A percentile compares a stretch with the other conserved stretches of the same genome.
Conservation (phyloP, 2,797 vertebrate species). For the Numenius phaeopus region DNA sequence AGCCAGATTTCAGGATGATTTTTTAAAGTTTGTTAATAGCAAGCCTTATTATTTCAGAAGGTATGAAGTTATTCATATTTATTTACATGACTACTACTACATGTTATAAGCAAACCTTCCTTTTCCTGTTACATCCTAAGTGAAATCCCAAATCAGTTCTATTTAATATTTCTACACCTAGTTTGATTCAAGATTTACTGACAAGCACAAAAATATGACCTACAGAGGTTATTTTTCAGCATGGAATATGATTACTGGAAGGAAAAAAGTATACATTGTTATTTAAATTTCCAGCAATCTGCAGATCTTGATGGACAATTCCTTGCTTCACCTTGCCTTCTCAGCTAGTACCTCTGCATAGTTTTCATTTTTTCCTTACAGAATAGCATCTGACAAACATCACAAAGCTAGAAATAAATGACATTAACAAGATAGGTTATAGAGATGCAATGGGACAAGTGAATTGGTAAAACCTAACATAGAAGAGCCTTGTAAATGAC, state of each 20-base stretch:
- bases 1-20: neutral
- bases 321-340: neutral
- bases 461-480: slow-evolving; percentile 51
- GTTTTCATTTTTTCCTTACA: neutral
- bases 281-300: neutral
- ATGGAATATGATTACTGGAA: neutral
- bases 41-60: neutral
- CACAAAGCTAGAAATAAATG: slow-evolving; percentile 7
- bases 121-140: neutral
- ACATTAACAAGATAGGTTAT: slow-evolving; percentile 43
- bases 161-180: neutral
- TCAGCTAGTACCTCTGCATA: neutral
- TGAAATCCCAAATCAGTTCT: neutral
- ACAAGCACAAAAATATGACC: neutral
- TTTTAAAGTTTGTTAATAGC: neutral
- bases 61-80: neutral
- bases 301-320: neutral
- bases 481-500: slow-evolving; percentile 29
- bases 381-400: slow-evolving; percentile 34
- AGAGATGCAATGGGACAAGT: slow-evolving; percentile 18
- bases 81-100: neutral
- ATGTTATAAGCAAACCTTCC: neutral
- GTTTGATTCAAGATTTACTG: neutral
- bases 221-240: neutral
- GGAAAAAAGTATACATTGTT: neutral